A percentile compares a stretch with the other conserved stretches of the same genome.
phyloP scores from a whole-genome alignment of 2,797 vertebrate genomes.

The Scolopax bukidnonensis region DNA sequence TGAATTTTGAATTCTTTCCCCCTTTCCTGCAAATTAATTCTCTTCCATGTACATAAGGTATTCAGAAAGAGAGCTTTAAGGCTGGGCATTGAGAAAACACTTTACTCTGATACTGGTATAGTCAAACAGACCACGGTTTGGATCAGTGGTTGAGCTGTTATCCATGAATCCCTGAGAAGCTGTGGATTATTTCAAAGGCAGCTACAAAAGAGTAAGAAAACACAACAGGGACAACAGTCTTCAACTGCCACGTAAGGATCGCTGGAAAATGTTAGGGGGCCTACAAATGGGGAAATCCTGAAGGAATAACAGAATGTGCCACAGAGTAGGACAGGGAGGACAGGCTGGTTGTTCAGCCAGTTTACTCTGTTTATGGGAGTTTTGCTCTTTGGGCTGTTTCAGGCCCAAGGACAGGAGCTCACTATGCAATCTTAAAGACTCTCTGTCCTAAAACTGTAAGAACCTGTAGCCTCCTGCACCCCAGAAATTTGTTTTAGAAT shows the following conservation, averaged over 20 bases:
- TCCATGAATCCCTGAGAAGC: not conserved
- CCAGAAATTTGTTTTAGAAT: not conserved
- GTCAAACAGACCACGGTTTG: not conserved
- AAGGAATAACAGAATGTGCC: not conserved
- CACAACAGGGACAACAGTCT: fast-evolving
- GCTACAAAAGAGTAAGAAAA: not conserved
- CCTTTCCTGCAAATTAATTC: not conserved
- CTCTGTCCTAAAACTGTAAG: not conserved
- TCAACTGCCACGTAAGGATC: not conserved
- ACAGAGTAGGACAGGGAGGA: not conserved
- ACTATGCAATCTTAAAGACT: not conserved
- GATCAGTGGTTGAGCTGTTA: not conserved
- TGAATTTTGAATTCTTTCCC: not conserved
- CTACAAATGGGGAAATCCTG: not conserved
- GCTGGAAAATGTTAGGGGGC: not conserved
- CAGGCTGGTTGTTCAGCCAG: not conserved
- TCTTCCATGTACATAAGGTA: not conserved
- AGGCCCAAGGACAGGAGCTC: not conserved
- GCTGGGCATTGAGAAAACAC: not conserved
- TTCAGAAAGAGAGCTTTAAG: not conserved
- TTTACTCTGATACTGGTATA: not conserved
- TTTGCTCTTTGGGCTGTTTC: not conserved
- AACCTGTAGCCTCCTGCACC: not conserved
- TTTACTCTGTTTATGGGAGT: not conserved
- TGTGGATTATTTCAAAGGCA: not conserved